These are phyloP conservation scores for Mus minutoides DNA, from an alignment of 2,797 vertebrate genomes.

Conservation along the genomic window DNA sequence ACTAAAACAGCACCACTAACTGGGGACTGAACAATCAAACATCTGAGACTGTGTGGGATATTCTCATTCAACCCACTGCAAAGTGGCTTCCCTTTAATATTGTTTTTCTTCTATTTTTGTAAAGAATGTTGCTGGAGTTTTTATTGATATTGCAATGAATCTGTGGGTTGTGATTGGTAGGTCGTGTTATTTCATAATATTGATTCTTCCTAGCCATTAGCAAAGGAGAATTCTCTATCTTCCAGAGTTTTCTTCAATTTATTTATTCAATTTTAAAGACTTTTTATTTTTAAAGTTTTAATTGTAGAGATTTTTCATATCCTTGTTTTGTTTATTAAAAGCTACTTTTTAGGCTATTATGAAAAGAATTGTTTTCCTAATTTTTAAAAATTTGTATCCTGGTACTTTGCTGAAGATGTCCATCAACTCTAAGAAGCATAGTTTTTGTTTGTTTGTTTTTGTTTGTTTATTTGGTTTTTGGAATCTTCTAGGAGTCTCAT, in stretches of 20 bases:
- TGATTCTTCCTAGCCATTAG: background rate
- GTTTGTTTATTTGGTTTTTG: background rate
- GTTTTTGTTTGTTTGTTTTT: background rate
- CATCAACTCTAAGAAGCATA: background rate
- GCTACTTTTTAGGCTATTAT: background rate
- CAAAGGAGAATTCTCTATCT: background rate
- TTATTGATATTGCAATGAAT: background rate
- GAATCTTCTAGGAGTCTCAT: background rate
- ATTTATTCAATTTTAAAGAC: background rate
- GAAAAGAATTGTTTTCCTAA: background rate
- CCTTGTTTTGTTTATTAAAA: background rate
- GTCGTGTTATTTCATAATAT: background rate
- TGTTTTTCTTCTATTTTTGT: background rate
- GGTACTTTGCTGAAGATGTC: background rate
- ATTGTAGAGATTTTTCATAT: background rate
- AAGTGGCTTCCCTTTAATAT: background rate
- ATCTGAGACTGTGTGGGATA: background rate
- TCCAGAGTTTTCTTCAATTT: background rate
- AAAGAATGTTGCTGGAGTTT: background rate
- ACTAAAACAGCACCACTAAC: background rate
- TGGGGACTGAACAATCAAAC: background rate
- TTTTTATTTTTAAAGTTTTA: background rate
- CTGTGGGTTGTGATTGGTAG: background rate
- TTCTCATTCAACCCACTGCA: background rate
- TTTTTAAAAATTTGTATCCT: background rate